Percentiles rank a stretch among this genome's conserved stretches.
These are phyloP conservation scores for Camponotus vicinus DNA, from an alignment of 1,140 invertebrate species.

Conservation along the genomic window DNA sequence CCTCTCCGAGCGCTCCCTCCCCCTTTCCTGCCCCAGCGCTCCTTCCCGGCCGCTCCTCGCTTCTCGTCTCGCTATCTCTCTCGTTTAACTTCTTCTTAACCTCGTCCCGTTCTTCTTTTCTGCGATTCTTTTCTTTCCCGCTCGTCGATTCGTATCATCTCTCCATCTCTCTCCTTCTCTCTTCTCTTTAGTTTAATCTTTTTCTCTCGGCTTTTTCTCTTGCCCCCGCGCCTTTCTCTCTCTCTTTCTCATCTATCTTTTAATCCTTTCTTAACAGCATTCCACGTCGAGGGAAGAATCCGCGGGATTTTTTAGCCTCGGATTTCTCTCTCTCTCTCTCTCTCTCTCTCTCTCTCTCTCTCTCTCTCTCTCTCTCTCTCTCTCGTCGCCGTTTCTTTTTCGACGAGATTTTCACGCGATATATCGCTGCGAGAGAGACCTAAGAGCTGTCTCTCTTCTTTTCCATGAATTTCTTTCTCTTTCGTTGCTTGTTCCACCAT, in stretches of 20 bases:
- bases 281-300: slow-evolving; percentile 52
- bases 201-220: slow-evolving; percentile 34
- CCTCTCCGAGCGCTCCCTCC: background rate
- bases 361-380: no score
- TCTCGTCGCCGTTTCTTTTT: background rate
- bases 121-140: slow-evolving; percentile 56
- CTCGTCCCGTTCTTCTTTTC: slow-evolving; percentile 51
- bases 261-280: slow-evolving; percentile 69
- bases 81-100: slow-evolving; percentile 35
- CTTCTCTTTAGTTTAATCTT: slow-evolving; percentile 17
- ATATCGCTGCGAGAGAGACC: slow-evolving; percentile 3
- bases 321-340: slow-evolving; percentile 33
- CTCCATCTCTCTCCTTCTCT: slow-evolving; percentile 7
- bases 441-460: slow-evolving; percentile 35
- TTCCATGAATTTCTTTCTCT: slow-evolving; percentile 33
- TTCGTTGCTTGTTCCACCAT: slow-evolving; percentile 32
- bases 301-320: background rate
- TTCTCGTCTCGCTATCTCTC: slow-evolving; percentile 20
- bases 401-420: slow-evolving; percentile 39
- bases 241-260: slow-evolving; percentile 33
- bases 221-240: slow-evolving; percentile 36
- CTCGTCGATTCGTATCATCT: slow-evolving; percentile 20
- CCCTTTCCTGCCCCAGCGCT: slow-evolving; percentile 1
- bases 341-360: slow-evolving; percentile 19
- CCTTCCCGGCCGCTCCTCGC: background rate